These are phyloP conservation scores for Macrosoma leucophasiata DNA, from an alignment of 2,888 invertebrate genomes.

Conservation along the genomic window DNA sequence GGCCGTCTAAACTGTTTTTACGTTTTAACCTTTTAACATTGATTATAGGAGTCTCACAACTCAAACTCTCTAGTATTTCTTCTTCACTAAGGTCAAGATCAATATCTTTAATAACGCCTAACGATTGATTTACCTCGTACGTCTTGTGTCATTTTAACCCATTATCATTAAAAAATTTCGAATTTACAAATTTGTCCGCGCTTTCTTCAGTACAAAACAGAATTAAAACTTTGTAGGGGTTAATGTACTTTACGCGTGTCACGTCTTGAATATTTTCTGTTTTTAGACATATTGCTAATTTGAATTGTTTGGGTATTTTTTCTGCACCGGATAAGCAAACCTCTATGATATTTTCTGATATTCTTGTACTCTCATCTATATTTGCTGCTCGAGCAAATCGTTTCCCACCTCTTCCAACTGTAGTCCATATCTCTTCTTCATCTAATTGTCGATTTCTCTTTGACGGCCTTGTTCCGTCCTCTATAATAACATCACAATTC, in stretches of 20 bases:
- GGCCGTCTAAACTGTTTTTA: slow-evolving; percentile 6
- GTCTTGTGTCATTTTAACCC: slow-evolving; percentile 7
- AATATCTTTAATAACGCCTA: slow-evolving; percentile 8
- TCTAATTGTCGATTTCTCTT: slow-evolving; percentile 3
- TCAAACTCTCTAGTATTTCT: slow-evolving; percentile 1
- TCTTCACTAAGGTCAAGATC: slow-evolving; percentile 4
- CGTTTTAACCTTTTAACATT: slow-evolving; percentile 9
- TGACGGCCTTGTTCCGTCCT: not conserved
- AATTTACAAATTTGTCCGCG: slow-evolving; percentile 1
- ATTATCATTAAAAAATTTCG: slow-evolving; percentile 1
- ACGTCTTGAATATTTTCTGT: slow-evolving; percentile 9
- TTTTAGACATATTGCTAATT: slow-evolving; percentile 7
- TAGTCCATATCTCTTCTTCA: slow-evolving; percentile 5
- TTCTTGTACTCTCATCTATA: not conserved
- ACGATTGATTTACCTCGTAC: slow-evolving; percentile 1
- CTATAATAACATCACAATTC: not conserved
- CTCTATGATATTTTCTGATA: slow-evolving; percentile 1
- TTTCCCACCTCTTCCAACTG: slow-evolving; percentile 1
- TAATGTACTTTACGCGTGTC: slow-evolving; percentile 9
- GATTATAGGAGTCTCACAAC: not conserved
- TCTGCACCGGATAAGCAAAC: slow-evolving; percentile 4
- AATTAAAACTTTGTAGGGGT: slow-evolving; percentile 7
- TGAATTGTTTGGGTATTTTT: slow-evolving; percentile 12
- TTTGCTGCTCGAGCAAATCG: not conserved
- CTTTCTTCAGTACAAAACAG: slow-evolving; percentile 6